Conservation (phyloP, 2,888 invertebrate species). For the Unio pictorum region DNA sequence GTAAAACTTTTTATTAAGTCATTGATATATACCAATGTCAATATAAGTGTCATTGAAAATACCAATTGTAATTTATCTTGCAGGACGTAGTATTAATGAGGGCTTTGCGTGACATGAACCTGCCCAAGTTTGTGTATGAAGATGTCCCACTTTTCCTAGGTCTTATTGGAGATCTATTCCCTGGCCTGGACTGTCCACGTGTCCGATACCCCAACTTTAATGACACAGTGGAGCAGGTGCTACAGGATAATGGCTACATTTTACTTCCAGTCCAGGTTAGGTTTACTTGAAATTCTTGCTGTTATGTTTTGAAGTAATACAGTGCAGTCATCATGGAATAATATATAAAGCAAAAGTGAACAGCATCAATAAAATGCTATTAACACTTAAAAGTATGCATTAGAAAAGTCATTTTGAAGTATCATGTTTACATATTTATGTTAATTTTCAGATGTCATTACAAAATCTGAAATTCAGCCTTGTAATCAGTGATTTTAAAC, state of each 20-base stretch:
- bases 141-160: constrained; percentile 92
- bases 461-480: too few species aligned
- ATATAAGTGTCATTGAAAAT: too few species aligned
- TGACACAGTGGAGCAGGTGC: constrained; percentile 81
- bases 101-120: constrained; percentile 92
- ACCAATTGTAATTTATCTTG: neutral
- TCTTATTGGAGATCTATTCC: constrained; percentile 90
- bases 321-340: too few species aligned
- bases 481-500: too few species aligned
- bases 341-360: too few species aligned
- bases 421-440: too few species aligned
- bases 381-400: too few species aligned
- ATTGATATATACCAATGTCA: too few species aligned
- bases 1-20: too few species aligned
- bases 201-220: constrained; percentile 91
- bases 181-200: constrained; percentile 90
- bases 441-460: too few species aligned
- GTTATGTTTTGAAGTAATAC: neutral
- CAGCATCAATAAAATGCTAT: too few species aligned
- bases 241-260: constrained; percentile 81
- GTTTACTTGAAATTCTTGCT: constrained; percentile 26
- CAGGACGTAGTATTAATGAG: constrained; percentile 89
- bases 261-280: constrained; percentile 80
- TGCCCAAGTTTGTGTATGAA: constrained; percentile 93
- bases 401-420: too few species aligned